Evolutionary conservation across 1,140 invertebrate species (phyloP).

Genomic region (Lethocerus indicus): DNA sequence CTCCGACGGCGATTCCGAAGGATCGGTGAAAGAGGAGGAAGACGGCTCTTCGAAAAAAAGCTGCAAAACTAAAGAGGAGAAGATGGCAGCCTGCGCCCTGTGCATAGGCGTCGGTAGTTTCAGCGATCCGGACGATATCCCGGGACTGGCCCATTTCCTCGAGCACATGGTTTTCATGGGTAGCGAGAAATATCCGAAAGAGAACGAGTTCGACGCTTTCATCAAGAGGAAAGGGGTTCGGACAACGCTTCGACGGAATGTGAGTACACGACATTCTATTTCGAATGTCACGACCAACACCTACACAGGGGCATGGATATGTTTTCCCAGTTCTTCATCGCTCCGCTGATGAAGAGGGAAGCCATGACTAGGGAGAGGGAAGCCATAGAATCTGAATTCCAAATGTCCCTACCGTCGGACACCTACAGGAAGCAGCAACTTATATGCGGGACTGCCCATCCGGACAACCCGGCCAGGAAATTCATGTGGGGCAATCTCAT

Average conservation of each 20-base stretch:
- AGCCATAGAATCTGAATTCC: slow-evolving; percentile 82
- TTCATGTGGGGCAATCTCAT: slow-evolving; percentile 75
- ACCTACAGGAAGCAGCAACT: slow-evolving; percentile 52
- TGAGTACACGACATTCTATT: slow-evolving; percentile 74
- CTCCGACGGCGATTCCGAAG: neutral
- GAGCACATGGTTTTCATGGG: slow-evolving; percentile 88
- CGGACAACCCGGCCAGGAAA: slow-evolving; percentile 51
- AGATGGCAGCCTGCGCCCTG: slow-evolving; percentile 49
- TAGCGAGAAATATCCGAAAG: slow-evolving; percentile 33
- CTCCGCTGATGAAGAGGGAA: slow-evolving; percentile 68
- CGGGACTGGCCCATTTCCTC: slow-evolving; percentile 83
- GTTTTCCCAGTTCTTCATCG: slow-evolving; percentile 81
- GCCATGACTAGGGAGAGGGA: slow-evolving; percentile 81
- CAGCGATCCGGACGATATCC: slow-evolving; percentile 48
- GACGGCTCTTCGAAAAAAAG: neutral
- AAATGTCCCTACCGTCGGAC: slow-evolving; percentile 50
- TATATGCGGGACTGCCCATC: slow-evolving; percentile 28
- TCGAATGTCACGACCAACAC: slow-evolving; percentile 66
- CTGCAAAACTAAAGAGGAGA: slow-evolving; percentile 9
- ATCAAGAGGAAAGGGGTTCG: slow-evolving; percentile 28
- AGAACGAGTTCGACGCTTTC: slow-evolving; percentile 34
- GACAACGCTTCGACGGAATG: slow-evolving; percentile 44
- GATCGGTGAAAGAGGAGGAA: neutral
- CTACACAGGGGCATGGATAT: slow-evolving; percentile 57
- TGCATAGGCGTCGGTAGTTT: slow-evolving; percentile 39